These are phyloP conservation scores for Yponomeuta malinellus DNA, from an alignment of 2,888 invertebrate genomes.

Conservation along the genomic window DNA sequence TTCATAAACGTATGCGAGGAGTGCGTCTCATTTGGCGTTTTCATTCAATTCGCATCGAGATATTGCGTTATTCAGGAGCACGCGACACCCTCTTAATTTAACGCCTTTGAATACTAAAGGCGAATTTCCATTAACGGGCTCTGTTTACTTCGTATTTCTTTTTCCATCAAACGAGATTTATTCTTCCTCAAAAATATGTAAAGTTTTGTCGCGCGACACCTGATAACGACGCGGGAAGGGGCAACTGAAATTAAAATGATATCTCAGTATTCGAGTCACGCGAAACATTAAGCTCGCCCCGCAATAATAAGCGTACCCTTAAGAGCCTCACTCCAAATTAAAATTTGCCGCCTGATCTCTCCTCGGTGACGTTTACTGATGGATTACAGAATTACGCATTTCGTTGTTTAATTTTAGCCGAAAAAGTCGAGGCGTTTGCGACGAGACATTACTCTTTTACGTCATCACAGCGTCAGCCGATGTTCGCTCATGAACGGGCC, in stretches of 20 bases:
- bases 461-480: slow-evolving; percentile 23
- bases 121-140: slow-evolving; percentile 60
- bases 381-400: slow-evolving; percentile 59
- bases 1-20: slow-evolving; percentile 1
- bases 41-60: slow-evolving; percentile 11
- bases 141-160: slow-evolving; percentile 64
- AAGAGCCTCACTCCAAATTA: slow-evolving; percentile 69
- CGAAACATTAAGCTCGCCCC: slow-evolving; percentile 68
- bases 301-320: slow-evolving; percentile 66
- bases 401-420: slow-evolving; percentile 25
- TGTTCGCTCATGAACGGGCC: slow-evolving; percentile 10
- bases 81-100: slow-evolving; percentile 35
- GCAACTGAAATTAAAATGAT: slow-evolving; percentile 70
- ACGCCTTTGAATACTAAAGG: slow-evolving; percentile 54
- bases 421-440: slow-evolving; percentile 20
- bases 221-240: slow-evolving; percentile 41
- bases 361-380: slow-evolving; percentile 57
- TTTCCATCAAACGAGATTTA: slow-evolving; percentile 69
- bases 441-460: slow-evolving; percentile 25
- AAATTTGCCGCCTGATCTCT: slow-evolving; percentile 71
- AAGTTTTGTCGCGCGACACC: slow-evolving; percentile 52
- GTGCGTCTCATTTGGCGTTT: background rate
- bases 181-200: slow-evolving; percentile 67
- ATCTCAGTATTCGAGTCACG: slow-evolving; percentile 72
- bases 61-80: slow-evolving; percentile 15